A percentile compares a stretch with the other conserved stretches of the same genome.
phyloP scores from a whole-genome alignment of 2,797 vertebrate genomes.

The Lithobates pipiens region DNA sequence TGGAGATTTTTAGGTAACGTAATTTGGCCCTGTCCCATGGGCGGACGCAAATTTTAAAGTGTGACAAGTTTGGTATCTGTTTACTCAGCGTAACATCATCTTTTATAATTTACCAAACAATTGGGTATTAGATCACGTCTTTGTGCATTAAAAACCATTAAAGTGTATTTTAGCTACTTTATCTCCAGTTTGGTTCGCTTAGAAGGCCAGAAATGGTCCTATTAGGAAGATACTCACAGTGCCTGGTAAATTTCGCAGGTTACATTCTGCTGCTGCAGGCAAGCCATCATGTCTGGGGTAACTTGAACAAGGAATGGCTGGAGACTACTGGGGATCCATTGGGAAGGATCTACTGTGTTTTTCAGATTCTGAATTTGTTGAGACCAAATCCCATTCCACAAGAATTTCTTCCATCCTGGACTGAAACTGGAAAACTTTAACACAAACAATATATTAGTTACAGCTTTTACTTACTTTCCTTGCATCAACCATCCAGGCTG shows the following conservation, averaged over 20 bases:
- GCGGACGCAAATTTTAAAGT: too few species aligned
- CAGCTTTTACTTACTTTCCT: background rate
- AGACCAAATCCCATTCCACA: constrained; percentile 63
- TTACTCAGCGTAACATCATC: too few species aligned
- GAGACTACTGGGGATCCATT: constrained; percentile 39
- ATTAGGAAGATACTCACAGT: constrained; percentile 60
- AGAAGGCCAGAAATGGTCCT: background rate
- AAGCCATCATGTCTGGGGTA: background rate
- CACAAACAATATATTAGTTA: background rate
- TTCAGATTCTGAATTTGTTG: constrained; percentile 37
- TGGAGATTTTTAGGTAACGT: too few species aligned
- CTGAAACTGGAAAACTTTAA: constrained; percentile 47
- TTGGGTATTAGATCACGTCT: too few species aligned
- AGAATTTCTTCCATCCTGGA: constrained; percentile 59
- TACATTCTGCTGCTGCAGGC: constrained; percentile 56
- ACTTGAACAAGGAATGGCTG: constrained; percentile 51
- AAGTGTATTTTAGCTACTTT: too few species aligned
- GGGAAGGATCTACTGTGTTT: background rate
- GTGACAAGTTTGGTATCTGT: too few species aligned
- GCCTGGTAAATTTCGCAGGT: constrained; percentile 54
- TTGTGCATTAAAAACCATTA: too few species aligned
- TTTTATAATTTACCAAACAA: too few species aligned
- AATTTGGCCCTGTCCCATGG: too few species aligned
- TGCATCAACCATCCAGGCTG: too few species aligned
- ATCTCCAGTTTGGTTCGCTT: too few species aligned